These are phyloP conservation scores for Ectemnius lituratus DNA, from an alignment of 2,888 invertebrate species.

Conservation along the genomic window DNA sequence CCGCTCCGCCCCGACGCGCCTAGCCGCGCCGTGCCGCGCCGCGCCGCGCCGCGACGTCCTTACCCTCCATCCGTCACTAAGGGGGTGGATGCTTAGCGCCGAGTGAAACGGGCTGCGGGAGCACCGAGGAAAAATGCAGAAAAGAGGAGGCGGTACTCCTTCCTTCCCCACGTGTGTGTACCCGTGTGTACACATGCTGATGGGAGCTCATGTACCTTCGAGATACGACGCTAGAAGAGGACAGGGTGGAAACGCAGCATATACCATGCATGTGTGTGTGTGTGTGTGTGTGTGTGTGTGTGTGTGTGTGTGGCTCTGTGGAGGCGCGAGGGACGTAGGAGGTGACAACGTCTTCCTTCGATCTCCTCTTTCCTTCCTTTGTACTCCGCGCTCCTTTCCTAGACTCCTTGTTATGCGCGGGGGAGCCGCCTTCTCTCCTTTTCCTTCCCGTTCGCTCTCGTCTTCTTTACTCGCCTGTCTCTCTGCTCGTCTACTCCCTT, in stretches of 20 bases:
- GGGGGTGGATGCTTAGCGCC: conserved; percentile 33
- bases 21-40: conserved; percentile 39
- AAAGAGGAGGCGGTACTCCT: conserved; percentile 26
- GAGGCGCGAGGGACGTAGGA: conserved; percentile 54
- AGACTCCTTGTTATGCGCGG: neutral
- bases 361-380: conserved; percentile 49
- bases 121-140: conserved; percentile 32
- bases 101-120: conserved; percentile 27
- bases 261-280: too few relatives aligned
- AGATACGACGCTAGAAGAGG: conserved; percentile 37
- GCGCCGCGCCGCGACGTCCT: conserved; percentile 37
- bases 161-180: neutral
- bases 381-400: conserved; percentile 15
- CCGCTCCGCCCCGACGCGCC: conserved; percentile 20
- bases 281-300: too few relatives aligned
- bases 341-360: conserved; percentile 65
- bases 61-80: conserved; percentile 33
- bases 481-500: conserved; percentile 53
- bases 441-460: conserved; percentile 24
- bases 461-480: conserved; percentile 43
- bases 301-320: neutral
- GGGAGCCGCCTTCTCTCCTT: conserved; percentile 12
- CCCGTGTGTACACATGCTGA: conserved; percentile 15
- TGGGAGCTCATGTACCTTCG: neutral
- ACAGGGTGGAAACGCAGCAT: conserved; percentile 42